Base-by-base conservation (phyloP, 2,113 vertebrate genomes). In the Limanda limanda region DNA sequence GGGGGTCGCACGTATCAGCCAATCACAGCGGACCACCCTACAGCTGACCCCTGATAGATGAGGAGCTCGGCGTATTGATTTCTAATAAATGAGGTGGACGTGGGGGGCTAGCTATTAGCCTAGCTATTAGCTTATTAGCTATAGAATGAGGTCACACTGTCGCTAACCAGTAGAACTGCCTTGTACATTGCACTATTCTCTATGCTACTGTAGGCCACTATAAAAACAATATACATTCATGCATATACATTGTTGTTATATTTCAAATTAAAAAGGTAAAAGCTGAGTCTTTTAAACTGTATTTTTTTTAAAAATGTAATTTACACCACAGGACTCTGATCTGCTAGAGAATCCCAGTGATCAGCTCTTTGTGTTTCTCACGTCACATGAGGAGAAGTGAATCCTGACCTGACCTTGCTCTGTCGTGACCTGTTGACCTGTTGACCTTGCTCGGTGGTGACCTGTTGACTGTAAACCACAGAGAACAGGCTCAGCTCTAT, bases 391-490 rank as follows among this genome's bases (percentile, higher is more conserved):
- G 45, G 25, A 76, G 45, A 37, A 55, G 14, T 52, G 14, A 8
- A 4, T 3, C 14, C 4, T 42, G 25, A 57, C 69, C 47, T 35
- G 37, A 54, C 25, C 57, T 61, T 71, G n/a, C 12, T 15, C 23
- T 18, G 4, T 21, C 4, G n/a, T 2, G 17, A 60, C 6, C 13
- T n/a, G n/a, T n/a, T n/a, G n/a, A n/a, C n/a, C n/a, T n/a, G n/a
- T n/a, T 35, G 37, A 54, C 25, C 57, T 61, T 71, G n/a, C 12
- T 15, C 23, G 14, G 4, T 21, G 6, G n/a, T 2, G 17, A 60
- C 6, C 10, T 65, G 67, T 84, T 86, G 81, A 87, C 80, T 72
- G 68, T 84, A 74, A 83, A 75, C 71, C 7, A 3, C 0, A 6
- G 14, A 7, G 21, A 55, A 20, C 65, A 47, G 68, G 75, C 47